A percentile compares a stretch with the other conserved stretches of the same genome.
Conservation (phyloP, 1,140 invertebrate species). For the Brachionus plicatilis region DNA sequence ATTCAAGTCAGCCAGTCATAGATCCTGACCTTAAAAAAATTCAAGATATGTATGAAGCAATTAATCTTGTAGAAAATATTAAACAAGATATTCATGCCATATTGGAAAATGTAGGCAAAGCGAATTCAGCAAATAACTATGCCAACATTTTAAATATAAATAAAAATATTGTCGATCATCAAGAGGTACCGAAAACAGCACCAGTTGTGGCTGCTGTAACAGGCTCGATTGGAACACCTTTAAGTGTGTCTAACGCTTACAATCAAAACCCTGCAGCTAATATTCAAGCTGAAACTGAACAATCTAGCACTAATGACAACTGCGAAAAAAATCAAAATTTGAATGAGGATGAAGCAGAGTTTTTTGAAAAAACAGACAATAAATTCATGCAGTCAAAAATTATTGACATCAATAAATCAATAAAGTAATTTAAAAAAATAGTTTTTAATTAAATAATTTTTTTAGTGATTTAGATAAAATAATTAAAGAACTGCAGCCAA, state of each 20-base stretch:
- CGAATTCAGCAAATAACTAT: constrained; percentile 30
- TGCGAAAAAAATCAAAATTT: neutral
- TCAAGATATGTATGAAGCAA: constrained; percentile 25
- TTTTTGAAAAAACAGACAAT: constrained; percentile 22
- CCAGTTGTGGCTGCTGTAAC: neutral
- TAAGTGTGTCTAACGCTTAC: neutral
- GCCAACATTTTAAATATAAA: neutral
- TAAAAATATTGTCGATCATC: neutral
- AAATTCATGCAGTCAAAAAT: constrained; percentile 5
- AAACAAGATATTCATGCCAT: neutral
- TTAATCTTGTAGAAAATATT: neutral
- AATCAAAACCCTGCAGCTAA: neutral
- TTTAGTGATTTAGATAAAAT: constrained; percentile 16
- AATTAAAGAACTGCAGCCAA: neutral
- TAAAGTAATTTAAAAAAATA: neutral
- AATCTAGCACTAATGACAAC: neutral
- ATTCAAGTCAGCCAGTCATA: neutral
- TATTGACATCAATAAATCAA: neutral
- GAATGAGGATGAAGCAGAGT: neutral
- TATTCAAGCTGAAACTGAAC: neutral
- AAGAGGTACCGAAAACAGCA: neutral
- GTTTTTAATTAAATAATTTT: neutral
- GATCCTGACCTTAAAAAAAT: constrained; percentile 23
- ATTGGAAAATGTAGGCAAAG: constrained; percentile 17
- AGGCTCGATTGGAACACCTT: neutral